Conservation (phyloP, 2,888 invertebrate genomes). For the Quadriops clusia region DNA sequence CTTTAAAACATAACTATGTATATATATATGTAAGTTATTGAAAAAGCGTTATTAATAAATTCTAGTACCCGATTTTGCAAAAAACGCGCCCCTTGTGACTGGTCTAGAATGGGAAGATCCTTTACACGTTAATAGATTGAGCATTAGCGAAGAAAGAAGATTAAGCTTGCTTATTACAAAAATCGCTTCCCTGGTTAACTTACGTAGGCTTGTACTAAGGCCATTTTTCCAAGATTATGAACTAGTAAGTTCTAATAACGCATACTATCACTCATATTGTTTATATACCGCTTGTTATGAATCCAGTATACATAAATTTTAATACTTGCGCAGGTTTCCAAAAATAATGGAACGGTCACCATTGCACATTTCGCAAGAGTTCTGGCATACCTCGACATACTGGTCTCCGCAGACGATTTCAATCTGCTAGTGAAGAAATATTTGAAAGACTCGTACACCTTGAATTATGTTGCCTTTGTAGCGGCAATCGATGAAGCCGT, state of each 20-base stretch:
- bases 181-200: conserved; percentile 48
- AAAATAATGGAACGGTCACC: conserved; percentile 63
- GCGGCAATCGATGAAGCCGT: conserved; percentile 54
- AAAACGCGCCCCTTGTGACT: conserved; percentile 38
- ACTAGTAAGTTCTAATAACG: conserved; percentile 35
- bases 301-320: too few relatives aligned
- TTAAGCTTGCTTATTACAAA: conserved; percentile 60
- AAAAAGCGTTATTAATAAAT: conserved; percentile 8
- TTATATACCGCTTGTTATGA: too few relatives aligned
- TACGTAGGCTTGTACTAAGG: conserved; percentile 49
- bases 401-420: conserved; percentile 60
- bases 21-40: not conserved
- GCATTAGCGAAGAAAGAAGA: conserved; percentile 52
- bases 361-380: conserved; percentile 66
- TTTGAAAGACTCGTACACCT: conserved; percentile 61
- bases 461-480: conserved; percentile 68
- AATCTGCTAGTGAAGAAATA: conserved; percentile 61
- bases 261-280: not conserved
- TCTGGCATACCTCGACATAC: conserved; percentile 56
- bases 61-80: conserved; percentile 39
- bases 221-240: conserved; percentile 70
- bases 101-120: conserved; percentile 60
- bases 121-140: conserved; percentile 51
- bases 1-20: not conserved
- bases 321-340: conserved; percentile 37